Base-by-base conservation (phyloP, 2,888 invertebrate species). In the Drosophila mimetica region DNA sequence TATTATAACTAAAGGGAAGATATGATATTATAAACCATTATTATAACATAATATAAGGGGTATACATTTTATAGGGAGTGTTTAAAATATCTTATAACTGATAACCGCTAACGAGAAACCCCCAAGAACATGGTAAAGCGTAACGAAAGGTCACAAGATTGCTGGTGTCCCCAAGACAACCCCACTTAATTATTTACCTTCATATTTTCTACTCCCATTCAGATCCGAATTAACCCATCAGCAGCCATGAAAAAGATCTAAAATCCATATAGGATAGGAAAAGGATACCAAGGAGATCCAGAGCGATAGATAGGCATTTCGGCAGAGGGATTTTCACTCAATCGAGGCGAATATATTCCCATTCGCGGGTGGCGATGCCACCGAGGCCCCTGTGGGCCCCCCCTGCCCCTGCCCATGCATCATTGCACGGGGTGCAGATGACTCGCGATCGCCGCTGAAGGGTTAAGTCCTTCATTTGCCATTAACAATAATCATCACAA, bases 291-390 rank as follows among this genome's bases (percentile, higher is more conserved):
- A n/a, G 14, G 42, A 46, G 30, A 13, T 1, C 28, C 44, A 44
- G 42, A 30, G 25, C 18, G 25, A 36, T 36, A 25, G 34, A 36
- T 36, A 52, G 13, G 36, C 44, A 51, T 44, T 61, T 46, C 61
- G 20, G 20, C 30, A 14, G 16, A 28, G 25, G 13, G 22, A 39
- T 28, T 58, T 59, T 16, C 28, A 59, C 20, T 20, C 25, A 14
- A 34, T 44, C 60, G 20, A 25, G 18, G 28, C 5, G 5, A 28
- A 53, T 14, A 57, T 11, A 7, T 14, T 25, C 32, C 20, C 42
- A 30, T 8, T 11, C 37, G 39, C 13, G n/a, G 41, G 87, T 79
- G 81, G 81, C 85, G 64, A 86, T 82, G 86, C 81, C 81, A 61
- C 69, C 81, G 63, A 59, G 61, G 57, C 69, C 61, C 60, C 73